Conservation (phyloP, 2,113 vertebrate species). For the Lampris incognitus region DNA sequence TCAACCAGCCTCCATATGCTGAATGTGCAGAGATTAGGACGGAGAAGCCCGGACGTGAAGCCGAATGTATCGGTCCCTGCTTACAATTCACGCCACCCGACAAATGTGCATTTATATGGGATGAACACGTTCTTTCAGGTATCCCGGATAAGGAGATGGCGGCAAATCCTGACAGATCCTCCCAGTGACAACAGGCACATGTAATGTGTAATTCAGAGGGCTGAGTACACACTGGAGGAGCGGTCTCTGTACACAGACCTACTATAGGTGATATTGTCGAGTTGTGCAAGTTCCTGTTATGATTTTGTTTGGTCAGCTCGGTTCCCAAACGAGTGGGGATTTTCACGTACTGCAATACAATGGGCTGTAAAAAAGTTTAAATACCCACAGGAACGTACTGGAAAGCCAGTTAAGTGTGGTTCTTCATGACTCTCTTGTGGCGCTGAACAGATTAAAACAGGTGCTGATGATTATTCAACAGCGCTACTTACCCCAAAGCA, state of each 20-base stretch:
- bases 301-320: too few relatives aligned
- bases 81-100: constrained; percentile 33
- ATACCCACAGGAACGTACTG: too few relatives aligned
- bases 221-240: neutral
- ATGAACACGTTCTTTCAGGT: constrained; percentile 28
- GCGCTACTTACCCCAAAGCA: constrained; percentile 2
- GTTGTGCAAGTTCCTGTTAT: too few relatives aligned
- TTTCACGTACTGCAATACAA: too few relatives aligned
- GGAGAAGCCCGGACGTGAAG: neutral
- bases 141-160: constrained; percentile 16
- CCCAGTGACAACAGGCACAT: constrained; percentile 7
- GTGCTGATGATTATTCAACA: constrained; percentile 26
- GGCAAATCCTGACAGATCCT: constrained; percentile 4
- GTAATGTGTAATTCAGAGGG: neutral
- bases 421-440: constrained; percentile 11
- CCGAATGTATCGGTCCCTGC: constrained; percentile 29
- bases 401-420: neutral
- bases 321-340: too few relatives aligned
- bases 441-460: constrained; percentile 18
- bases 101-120: constrained; percentile 39
- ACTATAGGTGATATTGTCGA: neutral
- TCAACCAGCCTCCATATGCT: constrained; percentile 50
- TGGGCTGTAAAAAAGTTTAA: too few relatives aligned
- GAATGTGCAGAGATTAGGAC: constrained; percentile 41
- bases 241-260: neutral